Evolutionary conservation across 1,140 invertebrate species (phyloP).

Genomic region (Bombus soroeensis): DNA sequence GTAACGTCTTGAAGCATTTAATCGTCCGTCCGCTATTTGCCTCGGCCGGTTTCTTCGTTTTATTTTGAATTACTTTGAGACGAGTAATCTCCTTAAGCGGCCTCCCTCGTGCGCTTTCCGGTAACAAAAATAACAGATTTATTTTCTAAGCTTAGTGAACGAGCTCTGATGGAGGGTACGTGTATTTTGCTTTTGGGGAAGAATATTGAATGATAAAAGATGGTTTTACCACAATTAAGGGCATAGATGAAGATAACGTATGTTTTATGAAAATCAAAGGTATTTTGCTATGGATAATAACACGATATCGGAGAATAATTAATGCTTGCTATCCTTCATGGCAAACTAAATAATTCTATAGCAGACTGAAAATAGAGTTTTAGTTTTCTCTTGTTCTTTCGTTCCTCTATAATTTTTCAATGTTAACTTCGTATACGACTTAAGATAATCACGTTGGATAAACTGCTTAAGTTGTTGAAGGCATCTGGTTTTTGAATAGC

Average conservation of each 20-base stretch:
- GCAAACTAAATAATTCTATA: no score
- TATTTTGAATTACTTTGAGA: constrained; percentile 28
- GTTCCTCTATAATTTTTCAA: not conserved
- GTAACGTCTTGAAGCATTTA: constrained; percentile 56
- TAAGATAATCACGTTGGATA: not conserved
- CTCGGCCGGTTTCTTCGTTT: constrained; percentile 12
- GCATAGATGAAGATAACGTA: not conserved
- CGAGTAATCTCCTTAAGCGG: constrained; percentile 35
- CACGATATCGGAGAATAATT: no score
- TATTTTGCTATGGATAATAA: not conserved
- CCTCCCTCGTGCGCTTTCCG: not conserved
- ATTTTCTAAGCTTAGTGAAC: not conserved
- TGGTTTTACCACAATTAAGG: not conserved
- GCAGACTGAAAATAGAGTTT: not conserved
- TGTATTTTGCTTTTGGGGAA: not conserved
- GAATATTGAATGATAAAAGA: not conserved
- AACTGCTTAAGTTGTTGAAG: not conserved
- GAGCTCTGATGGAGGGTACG: not conserved
- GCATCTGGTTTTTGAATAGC: no score
- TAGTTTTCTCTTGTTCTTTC: not conserved
- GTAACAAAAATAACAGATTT: constrained; percentile 21
- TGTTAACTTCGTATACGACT: not conserved
- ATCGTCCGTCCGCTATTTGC: constrained; percentile 39
- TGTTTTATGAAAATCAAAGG: not conserved
- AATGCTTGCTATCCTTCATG: no score